A percentile compares a stretch with the other conserved stretches of the same genome.
Conservation (phyloP, 2,113 vertebrate genomes). For the Strix aluco region DNA sequence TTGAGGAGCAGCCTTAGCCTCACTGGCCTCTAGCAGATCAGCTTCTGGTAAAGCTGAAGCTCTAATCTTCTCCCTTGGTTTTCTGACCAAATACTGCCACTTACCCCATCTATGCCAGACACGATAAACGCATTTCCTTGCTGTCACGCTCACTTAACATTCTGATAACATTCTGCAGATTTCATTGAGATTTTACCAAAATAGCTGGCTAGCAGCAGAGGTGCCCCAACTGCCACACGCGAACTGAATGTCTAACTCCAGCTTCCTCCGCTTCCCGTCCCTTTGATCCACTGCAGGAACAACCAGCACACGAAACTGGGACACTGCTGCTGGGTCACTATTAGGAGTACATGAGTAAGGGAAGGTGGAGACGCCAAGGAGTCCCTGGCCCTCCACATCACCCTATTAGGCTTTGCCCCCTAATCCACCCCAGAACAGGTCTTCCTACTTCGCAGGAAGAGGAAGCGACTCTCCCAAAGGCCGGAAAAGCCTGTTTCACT, state of each 20-base stretch:
- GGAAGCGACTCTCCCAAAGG: conserved; percentile 41
- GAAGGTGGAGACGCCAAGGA: background rate
- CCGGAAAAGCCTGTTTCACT: conserved; percentile 62
- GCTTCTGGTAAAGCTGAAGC: background rate
- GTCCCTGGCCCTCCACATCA: background rate
- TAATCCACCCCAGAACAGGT: conserved; percentile 45
- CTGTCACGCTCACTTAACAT: background rate
- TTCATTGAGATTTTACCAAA: background rate
- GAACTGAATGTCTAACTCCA: background rate
- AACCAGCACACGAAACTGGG: conserved; percentile 49
- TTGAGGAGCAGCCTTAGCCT: background rate
- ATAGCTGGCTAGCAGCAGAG: background rate
- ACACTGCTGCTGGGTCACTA: conserved; percentile 52
- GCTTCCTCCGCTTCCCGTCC: background rate
- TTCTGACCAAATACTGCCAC: background rate
- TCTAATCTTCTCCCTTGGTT: background rate
- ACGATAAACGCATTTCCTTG: background rate
- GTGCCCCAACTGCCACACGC: background rate
- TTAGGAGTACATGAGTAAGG: conserved; percentile 44
- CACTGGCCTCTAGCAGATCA: background rate
- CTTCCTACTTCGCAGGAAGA: conserved; percentile 45
- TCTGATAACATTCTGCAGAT: background rate
- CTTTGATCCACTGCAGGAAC: conserved; percentile 40
- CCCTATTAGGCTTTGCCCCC: conserved; percentile 3
- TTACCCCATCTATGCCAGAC: background rate